Percentiles rank a stretch among this genome's conserved stretches.
Conservation (phyloP, 2,113 vertebrate species). For the Bubo bubo region DNA sequence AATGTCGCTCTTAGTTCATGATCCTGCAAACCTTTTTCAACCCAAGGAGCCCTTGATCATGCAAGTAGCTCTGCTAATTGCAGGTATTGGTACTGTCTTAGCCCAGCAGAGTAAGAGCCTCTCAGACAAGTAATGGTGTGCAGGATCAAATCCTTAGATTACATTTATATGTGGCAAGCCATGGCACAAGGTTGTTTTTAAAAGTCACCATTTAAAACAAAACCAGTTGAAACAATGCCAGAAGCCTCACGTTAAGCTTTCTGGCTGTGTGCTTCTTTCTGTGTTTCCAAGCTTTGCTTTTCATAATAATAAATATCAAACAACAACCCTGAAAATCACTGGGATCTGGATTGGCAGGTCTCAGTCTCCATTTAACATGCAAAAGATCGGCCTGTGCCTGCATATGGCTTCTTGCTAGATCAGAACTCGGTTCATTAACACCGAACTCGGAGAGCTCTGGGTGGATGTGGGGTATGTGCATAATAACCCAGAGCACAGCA, state of each 20-base stretch:
- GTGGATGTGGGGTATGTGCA: neutral
- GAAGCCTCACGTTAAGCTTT: neutral
- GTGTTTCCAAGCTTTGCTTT: constrained; percentile 19
- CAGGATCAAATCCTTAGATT: neutral
- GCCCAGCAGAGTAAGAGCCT: neutral
- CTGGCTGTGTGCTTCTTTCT: neutral
- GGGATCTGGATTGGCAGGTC: constrained; percentile 19
- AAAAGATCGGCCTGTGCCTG: neutral
- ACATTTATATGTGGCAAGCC: neutral
- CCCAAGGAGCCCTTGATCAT: neutral
- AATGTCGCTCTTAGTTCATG: neutral
- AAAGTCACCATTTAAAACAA: constrained; percentile 7
- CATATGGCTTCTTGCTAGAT: neutral
- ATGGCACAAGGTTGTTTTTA: neutral
- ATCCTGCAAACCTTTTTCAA: neutral
- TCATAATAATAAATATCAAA: neutral
- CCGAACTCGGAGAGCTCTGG: neutral
- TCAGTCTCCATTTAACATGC: neutral
- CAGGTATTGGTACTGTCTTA: neutral
- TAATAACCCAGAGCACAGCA: neutral
- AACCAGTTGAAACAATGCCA: neutral
- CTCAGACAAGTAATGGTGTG: neutral
- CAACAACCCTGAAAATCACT: neutral
- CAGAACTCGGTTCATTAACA: neutral
- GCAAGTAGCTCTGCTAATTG: neutral